A percentile compares a stretch with the other conserved stretches of the same genome.
phyloP scores from a whole-genome alignment of 2,113 vertebrate genomes.

The Sturnus vulgaris region DNA sequence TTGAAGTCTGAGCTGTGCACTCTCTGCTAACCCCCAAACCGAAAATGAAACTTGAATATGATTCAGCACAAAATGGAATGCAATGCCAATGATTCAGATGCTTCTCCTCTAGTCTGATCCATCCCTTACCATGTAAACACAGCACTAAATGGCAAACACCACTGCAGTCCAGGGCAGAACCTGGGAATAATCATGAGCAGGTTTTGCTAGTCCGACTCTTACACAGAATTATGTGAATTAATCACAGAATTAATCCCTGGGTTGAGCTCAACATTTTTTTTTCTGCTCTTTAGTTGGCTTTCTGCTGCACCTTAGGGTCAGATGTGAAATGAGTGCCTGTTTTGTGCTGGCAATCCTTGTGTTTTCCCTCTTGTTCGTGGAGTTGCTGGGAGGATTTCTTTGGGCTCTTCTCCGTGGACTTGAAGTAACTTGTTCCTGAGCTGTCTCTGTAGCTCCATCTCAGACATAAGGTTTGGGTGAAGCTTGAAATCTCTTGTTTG shows the following conservation, averaged over 20 bases:
- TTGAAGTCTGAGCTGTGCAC: constrained; percentile 67
- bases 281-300: constrained; percentile 62
- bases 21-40: constrained; percentile 69
- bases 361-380: constrained; percentile 58
- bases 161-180: constrained; percentile 56
- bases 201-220: constrained; percentile 56
- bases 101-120: constrained; percentile 69
- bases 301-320: constrained; percentile 62
- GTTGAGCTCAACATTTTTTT: constrained; percentile 58
- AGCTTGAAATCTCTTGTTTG: constrained; percentile 23
- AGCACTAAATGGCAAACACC: constrained; percentile 58
- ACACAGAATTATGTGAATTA: constrained; percentile 38
- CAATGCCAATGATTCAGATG: constrained; percentile 73
- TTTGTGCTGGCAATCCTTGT: constrained; percentile 47
- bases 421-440: constrained; percentile 58
- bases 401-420: constrained; percentile 59
- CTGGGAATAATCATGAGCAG: constrained; percentile 58
- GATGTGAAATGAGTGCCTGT: constrained; percentile 60
- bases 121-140: constrained; percentile 72
- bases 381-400: constrained; percentile 59
- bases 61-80: constrained; percentile 76
- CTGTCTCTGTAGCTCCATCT: constrained; percentile 2
- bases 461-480: constrained; percentile 34
- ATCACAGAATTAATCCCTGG: constrained; percentile 51
- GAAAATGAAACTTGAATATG: constrained; percentile 79